These are phyloP conservation scores for Ommatoiulus sabulosus DNA, from an alignment of 2,888 invertebrate genomes.

Conservation along the genomic window DNA sequence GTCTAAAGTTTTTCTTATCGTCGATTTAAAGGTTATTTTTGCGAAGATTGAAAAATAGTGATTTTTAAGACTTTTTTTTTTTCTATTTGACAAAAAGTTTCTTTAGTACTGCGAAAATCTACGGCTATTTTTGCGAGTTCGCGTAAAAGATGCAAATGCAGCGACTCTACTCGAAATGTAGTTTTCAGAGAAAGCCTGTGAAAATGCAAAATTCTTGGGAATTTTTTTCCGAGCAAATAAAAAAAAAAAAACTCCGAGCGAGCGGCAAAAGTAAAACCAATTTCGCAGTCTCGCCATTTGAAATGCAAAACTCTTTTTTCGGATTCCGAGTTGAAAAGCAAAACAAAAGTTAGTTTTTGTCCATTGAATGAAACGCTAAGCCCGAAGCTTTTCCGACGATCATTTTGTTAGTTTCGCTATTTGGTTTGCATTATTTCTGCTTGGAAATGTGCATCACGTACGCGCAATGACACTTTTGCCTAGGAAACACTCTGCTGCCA, in stretches of 20 bases:
- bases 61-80: too few relatives aligned
- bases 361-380: neutral
- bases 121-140: neutral
- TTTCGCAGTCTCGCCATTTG: slow-evolving; percentile 10
- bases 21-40: too few relatives aligned
- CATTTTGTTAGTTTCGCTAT: slow-evolving; percentile 38
- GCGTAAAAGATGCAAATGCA: neutral
- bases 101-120: neutral
- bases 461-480: neutral
- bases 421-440: slow-evolving; percentile 38
- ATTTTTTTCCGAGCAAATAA: neutral
- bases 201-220: neutral
- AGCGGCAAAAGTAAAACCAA: slow-evolving; percentile 24
- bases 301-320: neutral
- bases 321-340: slow-evolving; percentile 29
- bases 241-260: neutral
- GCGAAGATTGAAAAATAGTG: too few relatives aligned
- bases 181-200: neutral
- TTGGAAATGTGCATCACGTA: neutral
- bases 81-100: neutral
- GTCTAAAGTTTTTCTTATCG: too few relatives aligned
- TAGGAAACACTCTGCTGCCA: neutral
- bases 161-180: neutral
- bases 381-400: neutral
- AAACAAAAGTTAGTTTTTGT: slow-evolving; percentile 36